Evolutionary conservation across 2,113 vertebrate species (phyloP).

Genomic region (Grallaria varia): DNA sequence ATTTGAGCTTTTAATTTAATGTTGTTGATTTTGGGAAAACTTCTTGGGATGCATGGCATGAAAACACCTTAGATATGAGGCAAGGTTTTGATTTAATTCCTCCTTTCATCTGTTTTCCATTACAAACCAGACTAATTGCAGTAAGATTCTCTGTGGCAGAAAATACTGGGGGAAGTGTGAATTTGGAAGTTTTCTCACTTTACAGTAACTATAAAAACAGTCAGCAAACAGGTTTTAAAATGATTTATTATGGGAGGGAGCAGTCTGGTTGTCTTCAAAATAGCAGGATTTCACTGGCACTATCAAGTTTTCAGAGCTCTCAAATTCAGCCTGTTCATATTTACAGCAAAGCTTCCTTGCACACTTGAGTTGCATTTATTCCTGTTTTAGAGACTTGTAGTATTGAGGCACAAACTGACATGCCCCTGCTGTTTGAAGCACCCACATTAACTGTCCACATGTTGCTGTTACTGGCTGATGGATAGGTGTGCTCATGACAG

Average conservation of each 20-base stretch:
- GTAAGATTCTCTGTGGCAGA: constrained; percentile 9
- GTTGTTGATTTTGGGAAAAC: constrained; percentile 49
- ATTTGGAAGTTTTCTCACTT: constrained; percentile 40
- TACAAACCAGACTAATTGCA: constrained; percentile 55
- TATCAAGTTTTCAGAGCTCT: background rate
- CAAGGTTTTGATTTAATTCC: constrained; percentile 41
- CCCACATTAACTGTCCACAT: background rate
- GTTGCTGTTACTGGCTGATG: background rate
- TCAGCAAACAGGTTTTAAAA: constrained; percentile 17
- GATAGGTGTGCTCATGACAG: background rate
- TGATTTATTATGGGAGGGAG: background rate
- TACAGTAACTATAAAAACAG: constrained; percentile 43
- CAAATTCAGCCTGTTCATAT: background rate
- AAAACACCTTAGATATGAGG: constrained; percentile 33
- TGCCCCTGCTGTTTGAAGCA: background rate
- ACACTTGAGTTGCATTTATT: background rate
- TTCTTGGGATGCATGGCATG: constrained; percentile 3
- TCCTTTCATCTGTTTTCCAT: constrained; percentile 62
- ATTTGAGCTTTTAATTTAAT: constrained; percentile 42
- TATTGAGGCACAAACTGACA: background rate
- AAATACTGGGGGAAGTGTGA: constrained; percentile 20
- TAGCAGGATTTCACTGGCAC: background rate
- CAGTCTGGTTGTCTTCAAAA: background rate
- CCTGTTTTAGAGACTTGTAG: background rate
- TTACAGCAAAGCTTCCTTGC: background rate